Conservation (phyloP, 2,888 invertebrate genomes). For the Saturnia japonica region DNA sequence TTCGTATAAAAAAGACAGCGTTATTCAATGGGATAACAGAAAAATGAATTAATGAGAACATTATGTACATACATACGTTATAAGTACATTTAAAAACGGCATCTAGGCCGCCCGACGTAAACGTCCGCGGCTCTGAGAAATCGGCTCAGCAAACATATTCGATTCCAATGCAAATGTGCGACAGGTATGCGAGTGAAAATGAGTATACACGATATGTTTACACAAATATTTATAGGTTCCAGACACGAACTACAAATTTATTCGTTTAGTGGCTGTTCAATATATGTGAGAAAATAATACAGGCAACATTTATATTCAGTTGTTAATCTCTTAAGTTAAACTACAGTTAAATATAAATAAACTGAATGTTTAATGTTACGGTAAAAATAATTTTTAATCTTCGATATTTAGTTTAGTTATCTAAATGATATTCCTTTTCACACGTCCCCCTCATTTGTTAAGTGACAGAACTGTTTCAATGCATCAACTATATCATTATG, state of each 20-base stretch:
- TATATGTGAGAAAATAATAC: background rate
- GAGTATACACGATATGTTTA: conserved; percentile 36
- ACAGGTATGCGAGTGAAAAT: conserved; percentile 53
- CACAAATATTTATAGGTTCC: conserved; percentile 43
- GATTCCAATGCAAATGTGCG: conserved; percentile 61
- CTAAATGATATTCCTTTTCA: background rate
- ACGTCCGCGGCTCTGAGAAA: conserved; percentile 57
- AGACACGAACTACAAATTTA: conserved; percentile 13
- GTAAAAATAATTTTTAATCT: background rate
- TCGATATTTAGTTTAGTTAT: background rate
- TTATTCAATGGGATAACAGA: background rate
- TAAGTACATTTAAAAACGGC: conserved; percentile 37
- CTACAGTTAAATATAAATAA: background rate
- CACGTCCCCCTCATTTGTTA: background rate
- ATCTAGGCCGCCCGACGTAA: conserved; percentile 55
- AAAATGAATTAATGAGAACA: background rate
- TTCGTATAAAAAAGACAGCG: background rate
- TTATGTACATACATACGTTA: conserved; percentile 4
- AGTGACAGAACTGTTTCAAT: too few species aligned
- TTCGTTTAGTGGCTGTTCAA: background rate
- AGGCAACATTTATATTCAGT: background rate
- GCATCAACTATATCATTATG: too few species aligned
- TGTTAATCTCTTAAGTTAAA: background rate
- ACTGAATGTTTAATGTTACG: background rate
- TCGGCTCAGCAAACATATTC: conserved; percentile 59